A percentile compares a stretch with the other conserved stretches of the same genome.
phyloP scores from a whole-genome alignment of 2,888 invertebrate species.

The Leucophenga maculata region DNA sequence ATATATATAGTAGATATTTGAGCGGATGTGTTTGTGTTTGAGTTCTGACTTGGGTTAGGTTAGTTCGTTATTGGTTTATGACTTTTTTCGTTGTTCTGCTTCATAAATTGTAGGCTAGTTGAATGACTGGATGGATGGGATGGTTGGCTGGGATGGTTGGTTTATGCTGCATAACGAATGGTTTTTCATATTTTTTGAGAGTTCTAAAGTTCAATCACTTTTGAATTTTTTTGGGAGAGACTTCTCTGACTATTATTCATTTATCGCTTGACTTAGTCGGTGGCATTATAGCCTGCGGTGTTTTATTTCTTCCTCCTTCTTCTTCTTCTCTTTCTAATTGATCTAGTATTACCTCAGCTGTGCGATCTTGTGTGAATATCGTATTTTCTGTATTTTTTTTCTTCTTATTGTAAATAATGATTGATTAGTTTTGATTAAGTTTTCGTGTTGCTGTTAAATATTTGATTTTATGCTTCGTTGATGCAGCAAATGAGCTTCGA shows the following conservation, averaged over 20 bases:
- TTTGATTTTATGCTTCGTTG: slow-evolving; percentile 55
- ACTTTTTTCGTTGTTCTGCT: slow-evolving; percentile 40
- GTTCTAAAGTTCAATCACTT: slow-evolving; percentile 35
- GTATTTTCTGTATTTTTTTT: not conserved
- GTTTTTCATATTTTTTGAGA: slow-evolving; percentile 29
- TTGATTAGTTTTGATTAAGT: slow-evolving; percentile 58
- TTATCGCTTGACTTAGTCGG: slow-evolving; percentile 38
- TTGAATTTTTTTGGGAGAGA: not conserved
- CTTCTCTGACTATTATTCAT: slow-evolving; percentile 36
- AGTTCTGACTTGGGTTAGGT: not conserved
- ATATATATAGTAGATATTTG: slow-evolving; percentile 39
- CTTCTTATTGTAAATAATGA: slow-evolving; percentile 51
- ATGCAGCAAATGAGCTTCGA: slow-evolving; percentile 22
- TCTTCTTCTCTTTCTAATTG: slow-evolving; percentile 36
- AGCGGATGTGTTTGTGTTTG: not conserved
- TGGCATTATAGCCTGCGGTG: slow-evolving; percentile 40
- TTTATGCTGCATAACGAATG: slow-evolving; percentile 30
- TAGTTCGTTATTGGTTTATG: not conserved
- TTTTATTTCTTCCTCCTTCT: no score
- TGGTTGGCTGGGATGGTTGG: no score
- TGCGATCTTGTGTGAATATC: not conserved
- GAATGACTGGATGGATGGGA: not conserved
- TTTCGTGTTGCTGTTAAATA: slow-evolving; percentile 37
- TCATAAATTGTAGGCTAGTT: slow-evolving; percentile 44
- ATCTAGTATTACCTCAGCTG: slow-evolving; percentile 36